A percentile compares a stretch with the other conserved stretches of the same genome.
Evolutionary conservation across 2,797 vertebrate species (phyloP).

Genomic region (Notolepis coatsorum): DNA sequence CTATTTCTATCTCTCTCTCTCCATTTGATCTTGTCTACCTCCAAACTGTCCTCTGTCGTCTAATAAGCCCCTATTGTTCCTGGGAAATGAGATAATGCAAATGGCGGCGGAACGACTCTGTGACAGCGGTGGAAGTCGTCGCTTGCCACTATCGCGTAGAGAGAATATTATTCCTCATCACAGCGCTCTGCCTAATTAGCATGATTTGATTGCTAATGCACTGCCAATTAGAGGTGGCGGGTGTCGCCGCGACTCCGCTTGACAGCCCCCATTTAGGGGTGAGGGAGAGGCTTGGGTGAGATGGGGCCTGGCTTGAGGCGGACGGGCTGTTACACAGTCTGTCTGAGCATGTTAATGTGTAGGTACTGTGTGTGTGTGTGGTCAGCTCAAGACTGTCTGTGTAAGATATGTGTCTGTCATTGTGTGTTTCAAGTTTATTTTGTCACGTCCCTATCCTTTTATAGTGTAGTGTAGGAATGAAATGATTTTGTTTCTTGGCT

Average conservation of each 20-base stretch:
- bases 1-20: not conserved
- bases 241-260: conserved; percentile 59
- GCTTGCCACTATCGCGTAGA: conserved; percentile 51
- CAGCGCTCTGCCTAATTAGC: conserved; percentile 85
- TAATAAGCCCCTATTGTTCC: conserved; percentile 84
- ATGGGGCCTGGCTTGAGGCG: conserved; percentile 62
- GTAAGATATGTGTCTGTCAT: conserved; percentile 5
- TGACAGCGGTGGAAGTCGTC: conserved; percentile 13
- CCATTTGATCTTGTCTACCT: conserved; percentile 47
- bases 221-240: conserved; percentile 87
- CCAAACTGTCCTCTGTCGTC: conserved; percentile 34
- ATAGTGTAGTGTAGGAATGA: too few relatives aligned
- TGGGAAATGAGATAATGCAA: conserved; percentile 87
- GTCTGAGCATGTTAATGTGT: conserved; percentile 49
- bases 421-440: too few relatives aligned
- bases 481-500: too few relatives aligned
- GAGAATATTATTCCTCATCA: conserved; percentile 82
- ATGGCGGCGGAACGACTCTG: too few relatives aligned
- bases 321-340: conserved; percentile 57
- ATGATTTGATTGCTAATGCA: conserved; percentile 92
- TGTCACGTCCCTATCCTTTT: too few relatives aligned
- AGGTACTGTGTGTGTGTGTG: conserved; percentile 8
- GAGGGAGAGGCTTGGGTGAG: conserved; percentile 55
- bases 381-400: not conserved
- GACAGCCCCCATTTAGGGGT: conserved; percentile 77